Evolutionary conservation across 2,113 vertebrate genomes (phyloP).

Genomic region (Columba janthina): DNA sequence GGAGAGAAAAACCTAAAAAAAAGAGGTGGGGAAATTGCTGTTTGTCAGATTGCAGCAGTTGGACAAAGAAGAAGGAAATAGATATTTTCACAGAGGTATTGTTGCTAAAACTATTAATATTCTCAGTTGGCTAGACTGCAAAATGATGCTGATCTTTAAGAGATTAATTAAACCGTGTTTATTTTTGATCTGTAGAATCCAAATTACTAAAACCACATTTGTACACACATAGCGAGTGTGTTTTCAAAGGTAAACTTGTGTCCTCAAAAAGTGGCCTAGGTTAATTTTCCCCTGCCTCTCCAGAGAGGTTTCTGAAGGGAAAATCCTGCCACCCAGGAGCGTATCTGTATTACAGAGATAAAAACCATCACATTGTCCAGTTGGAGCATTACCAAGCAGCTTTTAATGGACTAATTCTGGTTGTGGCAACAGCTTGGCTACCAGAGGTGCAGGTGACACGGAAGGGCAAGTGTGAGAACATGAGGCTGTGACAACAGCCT

Average conservation of each 20-base stretch:
- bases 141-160: neutral
- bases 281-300: neutral
- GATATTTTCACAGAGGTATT: neutral
- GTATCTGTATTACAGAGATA: neutral
- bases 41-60: neutral
- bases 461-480: neutral
- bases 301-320: neutral
- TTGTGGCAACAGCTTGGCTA: neutral
- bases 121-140: neutral
- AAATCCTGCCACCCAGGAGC: neutral
- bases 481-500: neutral
- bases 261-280: neutral
- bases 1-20: neutral
- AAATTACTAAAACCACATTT: neutral
- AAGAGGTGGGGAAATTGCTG: neutral
- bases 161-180: neutral
- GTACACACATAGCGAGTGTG: neutral
- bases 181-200: constrained; percentile 5
- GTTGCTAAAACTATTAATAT: neutral
- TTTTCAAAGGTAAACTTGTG: neutral
- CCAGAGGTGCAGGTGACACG: neutral
- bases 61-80: neutral
- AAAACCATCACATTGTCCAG: fast-evolving
- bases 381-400: neutral
- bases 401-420: neutral